Percentiles rank a stretch among this genome's conserved stretches.
Evolutionary conservation across 2,113 vertebrate species (phyloP).

Genomic region (Dascyllus trimaculatus): DNA sequence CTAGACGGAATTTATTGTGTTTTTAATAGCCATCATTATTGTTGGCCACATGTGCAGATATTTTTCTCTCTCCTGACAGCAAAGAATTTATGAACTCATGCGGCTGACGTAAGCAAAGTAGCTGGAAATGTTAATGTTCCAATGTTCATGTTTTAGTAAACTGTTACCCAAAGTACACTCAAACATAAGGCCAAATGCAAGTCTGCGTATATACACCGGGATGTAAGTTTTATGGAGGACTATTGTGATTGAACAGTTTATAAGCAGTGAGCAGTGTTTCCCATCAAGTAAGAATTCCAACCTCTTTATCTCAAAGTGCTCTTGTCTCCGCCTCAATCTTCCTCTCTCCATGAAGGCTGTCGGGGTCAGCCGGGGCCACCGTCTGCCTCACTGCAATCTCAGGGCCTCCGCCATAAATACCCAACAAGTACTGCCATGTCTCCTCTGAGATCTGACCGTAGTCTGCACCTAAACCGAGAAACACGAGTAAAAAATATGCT

Average conservation of each 20-base stretch:
- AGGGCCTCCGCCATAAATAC: conserved; percentile 92
- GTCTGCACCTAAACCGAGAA: conserved; percentile 89
- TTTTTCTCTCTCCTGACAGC: not conserved
- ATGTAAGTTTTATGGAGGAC: not conserved
- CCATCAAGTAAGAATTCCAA: conserved; percentile 24
- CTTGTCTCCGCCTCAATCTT: conserved; percentile 97
- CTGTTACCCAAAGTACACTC: not conserved
- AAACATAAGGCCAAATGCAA: not conserved
- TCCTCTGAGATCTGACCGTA: conserved; percentile 98
- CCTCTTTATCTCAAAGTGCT: conserved; percentile 85
- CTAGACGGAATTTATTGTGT: not conserved
- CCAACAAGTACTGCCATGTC: conserved; percentile 93
- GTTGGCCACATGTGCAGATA: not conserved
- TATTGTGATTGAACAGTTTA: not conserved
- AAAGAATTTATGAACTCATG: conserved; percentile 48
- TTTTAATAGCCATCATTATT: conserved; percentile 19
- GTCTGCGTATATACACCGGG: too few relatives aligned
- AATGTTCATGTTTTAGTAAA: not conserved
- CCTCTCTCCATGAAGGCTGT: conserved; percentile 90
- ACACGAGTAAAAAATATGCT: not conserved
- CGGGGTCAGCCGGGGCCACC: conserved; percentile 85
- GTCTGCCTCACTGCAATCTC: conserved; percentile 95
- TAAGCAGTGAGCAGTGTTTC: not conserved
- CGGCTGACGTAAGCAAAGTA: conserved; percentile 2
- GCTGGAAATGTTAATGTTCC: not conserved